Percentiles rank a stretch among this genome's conserved stretches.
Conservation (phyloP, 2,113 vertebrate species). For the Clarias gariepinus region DNA sequence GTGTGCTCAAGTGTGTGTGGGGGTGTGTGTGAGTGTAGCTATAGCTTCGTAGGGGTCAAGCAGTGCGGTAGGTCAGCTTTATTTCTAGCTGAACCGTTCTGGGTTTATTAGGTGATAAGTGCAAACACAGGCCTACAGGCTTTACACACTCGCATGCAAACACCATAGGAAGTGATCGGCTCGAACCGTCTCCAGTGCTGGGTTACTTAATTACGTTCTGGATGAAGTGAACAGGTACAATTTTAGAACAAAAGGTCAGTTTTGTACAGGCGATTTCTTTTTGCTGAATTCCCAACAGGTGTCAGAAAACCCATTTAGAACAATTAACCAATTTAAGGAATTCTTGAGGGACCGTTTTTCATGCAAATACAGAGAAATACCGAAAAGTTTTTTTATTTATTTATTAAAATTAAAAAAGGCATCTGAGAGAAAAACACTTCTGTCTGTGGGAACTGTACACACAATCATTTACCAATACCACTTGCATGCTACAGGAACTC, state of each 20-base stretch:
- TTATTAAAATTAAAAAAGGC: background rate
- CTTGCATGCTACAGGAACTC: no score
- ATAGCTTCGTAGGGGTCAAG: slow-evolving; percentile 10
- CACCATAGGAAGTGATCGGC: background rate
- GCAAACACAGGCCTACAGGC: slow-evolving; percentile 30
- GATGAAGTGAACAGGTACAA: slow-evolving; percentile 18
- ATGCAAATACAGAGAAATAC: background rate
- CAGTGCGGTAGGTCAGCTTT: slow-evolving; percentile 59
- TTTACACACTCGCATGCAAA: slow-evolving; percentile 11
- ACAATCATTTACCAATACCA: no score
- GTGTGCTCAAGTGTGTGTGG: slow-evolving; percentile 16
- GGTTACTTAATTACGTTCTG: background rate
- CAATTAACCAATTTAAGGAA: background rate
- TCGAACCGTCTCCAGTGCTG: slow-evolving; percentile 15
- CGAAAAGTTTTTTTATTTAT: no score
- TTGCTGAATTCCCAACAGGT: background rate
- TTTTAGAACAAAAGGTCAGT: background rate
- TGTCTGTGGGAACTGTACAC: no score
- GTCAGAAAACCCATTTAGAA: background rate
- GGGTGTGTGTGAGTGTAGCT: background rate
- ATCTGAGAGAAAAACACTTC: background rate
- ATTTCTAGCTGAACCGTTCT: slow-evolving; percentile 34
- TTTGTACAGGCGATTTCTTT: slow-evolving; percentile 1
- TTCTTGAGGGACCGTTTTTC: background rate
- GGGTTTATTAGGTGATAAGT: slow-evolving; percentile 46